Evolutionary conservation across 2,888 invertebrate genomes (phyloP), one percentile per base, ranked within the genome.

Genomic region (Himalopsyche anomala): DNA sequence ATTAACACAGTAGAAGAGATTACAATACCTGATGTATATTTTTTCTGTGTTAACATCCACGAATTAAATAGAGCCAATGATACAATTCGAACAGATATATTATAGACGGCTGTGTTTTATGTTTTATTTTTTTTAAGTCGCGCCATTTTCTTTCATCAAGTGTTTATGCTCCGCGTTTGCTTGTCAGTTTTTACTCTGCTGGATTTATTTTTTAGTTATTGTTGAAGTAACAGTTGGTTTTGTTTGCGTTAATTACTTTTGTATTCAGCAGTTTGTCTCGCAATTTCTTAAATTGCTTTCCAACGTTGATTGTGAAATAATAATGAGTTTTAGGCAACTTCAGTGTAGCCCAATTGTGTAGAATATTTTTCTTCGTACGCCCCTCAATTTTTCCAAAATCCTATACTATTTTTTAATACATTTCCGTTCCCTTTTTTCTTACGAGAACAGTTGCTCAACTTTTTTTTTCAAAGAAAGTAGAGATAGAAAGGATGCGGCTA

Each of bases 211-310:
- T 74, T 38, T 36, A 36, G 45, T 45, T 40, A 40, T 40, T 40
- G 40, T 40, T 40, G 40, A 40, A 40, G 12, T 28, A 12, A 36
- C 36, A 74, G 36, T 36, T 74, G 74, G 28, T 74, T 36, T 74
- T 74, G 74, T 74, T 74, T 74, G 74, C 19, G 74, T 74, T 74
- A 74, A 74, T 74, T 74, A 74, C 74, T 74, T 8, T 74, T 74
- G 36, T 8, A 36, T 74, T 74, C 38, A 38, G 36, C 36, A 36
- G 15, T 12, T 36, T 74, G 19, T 36, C 36, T 74, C 74, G 12
- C 74, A 74, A 38, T 51, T 51, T 51, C 51, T 51, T 4, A 51
- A 51, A 51, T 74, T 28, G 74, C 38, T 38, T 38, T 38, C 38
- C 74, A 74, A 15, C 38, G 51, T 51, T 3, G 15, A 51, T 51